phyloP scores from a whole-genome alignment of 2,113 vertebrate species.

The Aplodontia rufa region DNA sequence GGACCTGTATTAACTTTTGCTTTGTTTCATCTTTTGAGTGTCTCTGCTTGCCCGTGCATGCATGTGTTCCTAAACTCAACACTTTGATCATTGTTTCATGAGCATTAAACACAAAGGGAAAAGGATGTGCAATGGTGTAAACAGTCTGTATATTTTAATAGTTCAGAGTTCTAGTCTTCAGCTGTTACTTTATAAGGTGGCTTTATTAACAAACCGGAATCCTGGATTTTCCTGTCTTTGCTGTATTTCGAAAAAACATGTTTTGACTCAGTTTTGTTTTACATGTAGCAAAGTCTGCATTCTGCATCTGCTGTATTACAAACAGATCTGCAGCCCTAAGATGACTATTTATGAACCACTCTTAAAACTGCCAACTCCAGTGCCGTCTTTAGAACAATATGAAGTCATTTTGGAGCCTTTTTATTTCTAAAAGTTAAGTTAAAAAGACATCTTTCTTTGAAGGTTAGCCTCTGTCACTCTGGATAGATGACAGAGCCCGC shows the following conservation, averaged over 20 bases:
- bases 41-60: background rate
- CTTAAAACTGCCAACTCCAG: conserved; percentile 59
- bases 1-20: conserved; percentile 72
- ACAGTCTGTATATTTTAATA: conserved; percentile 86
- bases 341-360: conserved; percentile 84
- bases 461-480: conserved; percentile 53
- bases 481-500: conserved; percentile 15
- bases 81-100: conserved; percentile 76
- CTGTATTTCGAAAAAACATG: conserved; percentile 76
- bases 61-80: conserved; percentile 64
- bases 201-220: conserved; percentile 77
- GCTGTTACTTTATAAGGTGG: conserved; percentile 70
- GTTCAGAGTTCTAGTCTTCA: conserved; percentile 78
- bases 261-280: conserved; percentile 59
- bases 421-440: conserved; percentile 76
- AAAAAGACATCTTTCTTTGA: conserved; percentile 67
- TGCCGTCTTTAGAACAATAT: conserved; percentile 68
- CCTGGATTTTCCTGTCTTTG: conserved; percentile 66
- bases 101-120: conserved; percentile 84
- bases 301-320: conserved; percentile 84
- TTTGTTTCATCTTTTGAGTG: conserved; percentile 56
- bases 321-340: conserved; percentile 76
- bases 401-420: conserved; percentile 68
- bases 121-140: conserved; percentile 86
- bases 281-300: conserved; percentile 74